These are phyloP conservation scores for Nebria ingens DNA, from an alignment of 1,140 invertebrate genomes.

Conservation along the genomic window DNA sequence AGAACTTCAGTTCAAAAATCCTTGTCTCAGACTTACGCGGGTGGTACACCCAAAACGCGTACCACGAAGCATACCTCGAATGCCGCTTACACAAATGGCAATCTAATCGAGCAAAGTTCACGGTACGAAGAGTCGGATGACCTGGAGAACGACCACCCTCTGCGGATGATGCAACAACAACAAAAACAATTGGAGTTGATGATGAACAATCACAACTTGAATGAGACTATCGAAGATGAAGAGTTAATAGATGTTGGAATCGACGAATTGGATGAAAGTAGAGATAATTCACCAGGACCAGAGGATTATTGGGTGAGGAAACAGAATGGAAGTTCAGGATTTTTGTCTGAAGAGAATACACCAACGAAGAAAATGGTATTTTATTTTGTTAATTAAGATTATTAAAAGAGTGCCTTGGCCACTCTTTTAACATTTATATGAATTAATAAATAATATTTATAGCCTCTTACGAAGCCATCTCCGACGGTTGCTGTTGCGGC, in stretches of 20 bases:
- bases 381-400: too few relatives aligned
- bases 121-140: constrained; percentile 22
- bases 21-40: background rate
- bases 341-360: background rate
- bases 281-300: background rate
- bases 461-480: too few relatives aligned
- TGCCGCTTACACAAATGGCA: background rate
- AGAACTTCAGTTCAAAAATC: background rate
- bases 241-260: constrained; percentile 26
- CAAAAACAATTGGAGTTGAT: constrained; percentile 24
- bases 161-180: constrained; percentile 12
- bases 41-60: background rate
- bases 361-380: background rate
- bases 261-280: constrained; percentile 19
- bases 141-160: constrained; percentile 22
- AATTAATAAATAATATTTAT: too few relatives aligned
- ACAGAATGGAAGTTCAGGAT: constrained; percentile 10
- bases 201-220: constrained; percentile 28
- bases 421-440: too few relatives aligned
- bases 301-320: too few relatives aligned
- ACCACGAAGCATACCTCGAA: background rate
- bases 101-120: background rate
- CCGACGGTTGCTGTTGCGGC: too few relatives aligned
- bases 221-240: constrained; percentile 29
- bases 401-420: too few relatives aligned